A percentile compares a stretch with the other conserved stretches of the same genome.
Conservation (phyloP, 2,888 invertebrate species). For the Scrobipalpa atriplicella region DNA sequence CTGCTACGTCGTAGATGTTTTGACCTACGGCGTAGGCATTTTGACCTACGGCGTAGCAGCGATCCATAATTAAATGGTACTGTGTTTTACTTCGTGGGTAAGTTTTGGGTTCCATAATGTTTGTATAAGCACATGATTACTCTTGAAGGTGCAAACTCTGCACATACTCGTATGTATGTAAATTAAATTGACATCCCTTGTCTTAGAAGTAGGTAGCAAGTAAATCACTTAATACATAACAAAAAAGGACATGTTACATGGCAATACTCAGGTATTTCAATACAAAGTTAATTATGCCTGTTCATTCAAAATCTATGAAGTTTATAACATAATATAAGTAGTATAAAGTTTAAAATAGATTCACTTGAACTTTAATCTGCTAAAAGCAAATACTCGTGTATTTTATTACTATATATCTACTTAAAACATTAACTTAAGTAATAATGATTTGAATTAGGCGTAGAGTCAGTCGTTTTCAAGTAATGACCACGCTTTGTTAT, state of each 20-base stretch:
- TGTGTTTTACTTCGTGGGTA: not conserved
- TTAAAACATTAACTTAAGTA: constrained; percentile 40
- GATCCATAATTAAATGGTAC: not conserved
- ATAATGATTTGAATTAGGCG: constrained; percentile 52
- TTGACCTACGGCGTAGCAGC: not conserved
- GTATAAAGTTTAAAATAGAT: no score
- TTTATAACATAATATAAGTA: no score
- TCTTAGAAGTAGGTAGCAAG: no score
- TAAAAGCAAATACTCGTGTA: not conserved
- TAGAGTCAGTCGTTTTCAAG: constrained; percentile 56
- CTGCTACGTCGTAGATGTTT: constrained; percentile 5
- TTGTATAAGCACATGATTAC: not conserved
- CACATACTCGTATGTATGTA: no score
- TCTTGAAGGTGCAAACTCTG: no score
- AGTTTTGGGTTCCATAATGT: not conserved
- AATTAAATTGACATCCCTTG: no score
- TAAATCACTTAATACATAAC: no score
- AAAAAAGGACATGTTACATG: no score
- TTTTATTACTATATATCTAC: constrained; percentile 28
- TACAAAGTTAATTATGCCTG: no score
- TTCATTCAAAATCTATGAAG: no score
- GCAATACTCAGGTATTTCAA: no score
- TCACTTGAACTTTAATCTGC: not conserved
- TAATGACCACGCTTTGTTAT: constrained; percentile 12
- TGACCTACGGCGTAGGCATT: not conserved